A percentile compares a stretch with the other conserved stretches of the same genome.
These are phyloP conservation scores for Oncorhynchus gorbuscha DNA, from an alignment of 2,113 vertebrate species.

Conservation along the genomic window DNA sequence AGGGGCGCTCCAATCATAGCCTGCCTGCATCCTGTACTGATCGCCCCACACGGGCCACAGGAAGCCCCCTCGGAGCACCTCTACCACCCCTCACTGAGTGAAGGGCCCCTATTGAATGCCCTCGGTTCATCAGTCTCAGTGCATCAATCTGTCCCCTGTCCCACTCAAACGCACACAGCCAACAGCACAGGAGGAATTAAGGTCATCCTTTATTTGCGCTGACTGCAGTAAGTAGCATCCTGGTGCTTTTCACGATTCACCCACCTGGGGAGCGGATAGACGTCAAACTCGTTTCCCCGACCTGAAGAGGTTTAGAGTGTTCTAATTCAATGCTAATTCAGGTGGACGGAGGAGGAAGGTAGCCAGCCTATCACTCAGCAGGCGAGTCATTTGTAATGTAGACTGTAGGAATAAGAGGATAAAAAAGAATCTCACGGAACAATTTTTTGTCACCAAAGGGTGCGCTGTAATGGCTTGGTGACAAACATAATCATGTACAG, in stretches of 20 bases:
- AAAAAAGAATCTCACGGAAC: neutral
- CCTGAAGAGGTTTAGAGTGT: neutral
- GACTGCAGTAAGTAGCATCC: constrained; percentile 37
- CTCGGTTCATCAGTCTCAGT: constrained; percentile 21
- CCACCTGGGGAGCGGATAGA: neutral
- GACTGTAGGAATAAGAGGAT: neutral
- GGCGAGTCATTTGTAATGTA: neutral
- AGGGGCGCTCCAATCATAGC: constrained; percentile 30
- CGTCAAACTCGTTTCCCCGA: neutral
- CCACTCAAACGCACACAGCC: neutral
- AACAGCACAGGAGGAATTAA: constrained; percentile 15
- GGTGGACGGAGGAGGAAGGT: neutral
- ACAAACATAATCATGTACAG: neutral
- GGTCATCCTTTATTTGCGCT: constrained; percentile 25
- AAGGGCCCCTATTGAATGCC: constrained; percentile 33
- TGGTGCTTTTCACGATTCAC: neutral
- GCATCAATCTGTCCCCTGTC: constrained; percentile 7
- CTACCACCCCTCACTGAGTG: constrained; percentile 30
- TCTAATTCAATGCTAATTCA: neutral
- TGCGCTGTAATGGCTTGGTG: neutral
- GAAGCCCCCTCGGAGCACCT: constrained; percentile 19
- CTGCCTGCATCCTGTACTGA: constrained; percentile 41
- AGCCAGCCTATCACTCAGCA: neutral
- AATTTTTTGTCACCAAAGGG: no score
- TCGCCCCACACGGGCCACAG: neutral